phyloP scores from a whole-genome alignment of 2,888 invertebrate genomes.

The Eupsilia transversa region DNA sequence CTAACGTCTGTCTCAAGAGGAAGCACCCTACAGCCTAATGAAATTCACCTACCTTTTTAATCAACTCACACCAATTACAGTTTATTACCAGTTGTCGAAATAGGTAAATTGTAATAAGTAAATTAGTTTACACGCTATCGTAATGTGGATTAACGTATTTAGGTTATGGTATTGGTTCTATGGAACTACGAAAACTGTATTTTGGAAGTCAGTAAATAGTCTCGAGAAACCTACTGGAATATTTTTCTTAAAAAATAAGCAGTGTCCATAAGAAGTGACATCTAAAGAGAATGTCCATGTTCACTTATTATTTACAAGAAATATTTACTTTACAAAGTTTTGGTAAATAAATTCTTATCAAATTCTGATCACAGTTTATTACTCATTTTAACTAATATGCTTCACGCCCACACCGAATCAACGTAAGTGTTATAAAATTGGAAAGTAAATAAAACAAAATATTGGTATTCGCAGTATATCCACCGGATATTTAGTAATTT shows the following conservation, averaged over 20 bases:
- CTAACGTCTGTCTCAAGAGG: neutral
- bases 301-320: neutral
- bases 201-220: neutral
- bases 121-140: neutral
- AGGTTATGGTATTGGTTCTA: neutral
- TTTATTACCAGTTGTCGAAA: neutral
- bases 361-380: conserved; percentile 6
- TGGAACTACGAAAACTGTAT: neutral
- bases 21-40: neutral
- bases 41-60: conserved; percentile 15
- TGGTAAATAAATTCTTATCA: neutral
- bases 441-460: conserved; percentile 81
- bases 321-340: conserved; percentile 1
- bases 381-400: neutral
- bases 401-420: conserved; percentile 1
- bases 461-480: conserved; percentile 87
- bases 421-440: conserved; percentile 11
- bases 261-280: neutral
- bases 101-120: neutral
- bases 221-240: neutral
- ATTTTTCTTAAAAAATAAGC: neutral
- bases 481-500: conserved; percentile 86
- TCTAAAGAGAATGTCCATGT: neutral
- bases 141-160: conserved; percentile 7
- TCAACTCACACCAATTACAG: conserved; percentile 29